Conservation (phyloP, 2,113 vertebrate species). For the Neolamprologus cancellatus region DNA sequence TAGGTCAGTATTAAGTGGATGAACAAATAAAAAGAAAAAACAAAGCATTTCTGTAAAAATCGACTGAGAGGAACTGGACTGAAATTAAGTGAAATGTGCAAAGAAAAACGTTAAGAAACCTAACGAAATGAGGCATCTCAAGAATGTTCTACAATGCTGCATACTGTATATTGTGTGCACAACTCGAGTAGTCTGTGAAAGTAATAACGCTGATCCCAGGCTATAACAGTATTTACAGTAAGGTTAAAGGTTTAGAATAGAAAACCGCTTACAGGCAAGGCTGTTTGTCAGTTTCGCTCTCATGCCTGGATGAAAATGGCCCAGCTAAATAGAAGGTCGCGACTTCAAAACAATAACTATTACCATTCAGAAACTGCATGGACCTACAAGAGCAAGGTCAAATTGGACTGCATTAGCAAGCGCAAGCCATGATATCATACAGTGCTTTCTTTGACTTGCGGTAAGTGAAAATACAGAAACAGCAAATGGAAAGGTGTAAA, state of each 20-base stretch:
- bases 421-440: not conserved
- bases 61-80: not conserved
- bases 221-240: not conserved
- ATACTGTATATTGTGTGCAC: not conserved
- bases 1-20: not conserved
- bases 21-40: not conserved
- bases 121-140: not conserved
- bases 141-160: not conserved
- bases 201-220: not conserved
- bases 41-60: not conserved
- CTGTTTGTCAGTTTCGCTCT: constrained; percentile 30
- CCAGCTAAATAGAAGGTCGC: constrained; percentile 18
- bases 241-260: constrained; percentile 19
- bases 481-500: not conserved
- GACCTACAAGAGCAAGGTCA: constrained; percentile 16
- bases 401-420: not conserved
- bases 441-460: constrained; percentile 1
- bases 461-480: constrained; percentile 1
- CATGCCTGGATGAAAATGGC: not conserved
- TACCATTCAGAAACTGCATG: not conserved
- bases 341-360: constrained; percentile 49
- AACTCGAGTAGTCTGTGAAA: not conserved
- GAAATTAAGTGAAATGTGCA: not conserved
- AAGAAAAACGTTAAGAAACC: not conserved
- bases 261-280: constrained; percentile 11